Evolutionary conservation across 2,797 vertebrate species (phyloP), one percentile per base, ranked within the genome.

Genomic region (Epinephelus malabaricus): DNA sequence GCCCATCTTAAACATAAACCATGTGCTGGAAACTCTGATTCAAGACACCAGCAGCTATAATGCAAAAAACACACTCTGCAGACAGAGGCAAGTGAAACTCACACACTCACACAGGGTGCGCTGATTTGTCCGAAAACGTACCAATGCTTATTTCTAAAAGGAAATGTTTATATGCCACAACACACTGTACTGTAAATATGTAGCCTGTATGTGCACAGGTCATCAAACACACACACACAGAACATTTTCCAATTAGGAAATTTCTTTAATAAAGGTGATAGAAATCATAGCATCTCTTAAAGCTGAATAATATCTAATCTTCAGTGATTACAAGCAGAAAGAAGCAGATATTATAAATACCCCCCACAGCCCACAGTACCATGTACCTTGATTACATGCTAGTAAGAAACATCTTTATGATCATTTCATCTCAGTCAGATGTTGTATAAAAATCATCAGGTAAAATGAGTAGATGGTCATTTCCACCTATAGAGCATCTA

Each of bases 11-110:
- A 89, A 90, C 91, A 92, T 87, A 92, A 93, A 93, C 84, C 83
- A 84, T 83, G 80, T 79, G 82, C 92, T 94, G 93, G 93, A 95
- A 94, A 93, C 75, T 89, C 46, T 91, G 90, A 94, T 79, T 92
- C 89, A 84, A 84, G 65, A 74, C 68, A 88, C 69, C 76, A 55
- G 66, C 59, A 83, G 61, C 55, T 76, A 61, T 90, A 86, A 88
- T 91, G 88, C 72, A 86, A 87, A 91, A 92, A 91, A 81, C 86
- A 92, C 63, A 87, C 43, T 58, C 21, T 23, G 23, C 49, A 84
- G 40, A 68, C 62, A 55, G 60, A 43, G 34, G 4, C 53, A 12
- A 61, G 50, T 64, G 58, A 76, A 73, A 84, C 66, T 69, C 54
- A 77, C 70, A 81, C 45, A 46, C 3, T 15, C 12, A 46, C 45